phyloP scores from a whole-genome alignment of 2,797 vertebrate species.

The Simalia tracyae region DNA sequence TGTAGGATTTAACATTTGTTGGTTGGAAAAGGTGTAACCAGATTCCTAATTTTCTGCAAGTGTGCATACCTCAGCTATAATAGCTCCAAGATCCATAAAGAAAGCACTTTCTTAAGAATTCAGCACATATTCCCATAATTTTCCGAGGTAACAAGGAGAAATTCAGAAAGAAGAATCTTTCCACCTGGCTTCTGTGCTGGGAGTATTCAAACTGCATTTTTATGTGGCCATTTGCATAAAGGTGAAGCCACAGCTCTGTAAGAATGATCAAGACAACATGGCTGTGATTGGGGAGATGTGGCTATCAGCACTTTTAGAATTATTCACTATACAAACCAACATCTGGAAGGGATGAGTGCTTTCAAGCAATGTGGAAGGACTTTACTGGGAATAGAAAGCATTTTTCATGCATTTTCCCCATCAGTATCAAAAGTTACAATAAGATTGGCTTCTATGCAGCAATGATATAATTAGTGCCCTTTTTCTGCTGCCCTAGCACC shows the following conservation, averaged over 20 bases:
- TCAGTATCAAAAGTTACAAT: too few species aligned
- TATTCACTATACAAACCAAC: conserved; percentile 4
- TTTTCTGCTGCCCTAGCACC: background rate
- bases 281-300: background rate
- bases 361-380: background rate
- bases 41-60: background rate
- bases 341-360: conserved; percentile 1
- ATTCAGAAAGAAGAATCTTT: background rate
- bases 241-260: conserved; percentile 3
- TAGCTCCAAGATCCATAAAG: background rate
- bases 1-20: background rate
- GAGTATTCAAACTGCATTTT: conserved; percentile 29
- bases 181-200: conserved; percentile 3
- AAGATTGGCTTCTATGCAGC: background rate
- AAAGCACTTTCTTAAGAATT: background rate
- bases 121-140: conserved; percentile 3
- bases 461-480: background rate
- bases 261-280: conserved; percentile 1
- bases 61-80: background rate
- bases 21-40: background rate
- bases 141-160: background rate
- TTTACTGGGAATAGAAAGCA: conserved; percentile 11
- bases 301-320: conserved; percentile 4
- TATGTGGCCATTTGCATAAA: conserved; percentile 34
- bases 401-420: background rate